Evolutionary conservation across 2,888 invertebrate species (phyloP).

Genomic region (Pyralis farinalis): DNA sequence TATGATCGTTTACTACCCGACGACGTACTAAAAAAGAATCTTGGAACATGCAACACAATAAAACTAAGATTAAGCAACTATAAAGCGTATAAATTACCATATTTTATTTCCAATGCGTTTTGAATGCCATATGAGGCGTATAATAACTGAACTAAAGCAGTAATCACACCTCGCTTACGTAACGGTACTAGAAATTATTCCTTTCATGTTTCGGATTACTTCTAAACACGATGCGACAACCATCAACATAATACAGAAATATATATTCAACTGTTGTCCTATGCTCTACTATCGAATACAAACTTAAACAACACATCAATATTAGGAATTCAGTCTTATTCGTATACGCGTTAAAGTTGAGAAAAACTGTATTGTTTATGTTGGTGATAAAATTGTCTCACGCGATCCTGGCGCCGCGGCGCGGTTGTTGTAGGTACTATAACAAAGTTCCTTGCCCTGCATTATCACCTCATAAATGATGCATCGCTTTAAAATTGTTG

Average conservation of each 20-base stretch:
- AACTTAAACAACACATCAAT: background rate
- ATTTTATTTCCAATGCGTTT: too few relatives aligned
- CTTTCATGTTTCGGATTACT: slow-evolving; percentile 39
- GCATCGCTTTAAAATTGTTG: slow-evolving; percentile 34
- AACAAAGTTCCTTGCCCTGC: slow-evolving; percentile 26
- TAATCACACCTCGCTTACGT: slow-evolving; percentile 1
- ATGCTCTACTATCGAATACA: slow-evolving; percentile 6
- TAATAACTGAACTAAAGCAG: background rate
- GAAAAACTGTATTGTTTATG: background rate
- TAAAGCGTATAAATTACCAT: too few relatives aligned
- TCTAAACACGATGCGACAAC: slow-evolving; percentile 53
- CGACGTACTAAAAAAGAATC: too few relatives aligned
- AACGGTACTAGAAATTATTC: slow-evolving; percentile 38
- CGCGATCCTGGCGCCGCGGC: slow-evolving; percentile 17
- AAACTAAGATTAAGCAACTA: too few relatives aligned
- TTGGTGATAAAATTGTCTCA: slow-evolving; percentile 8
- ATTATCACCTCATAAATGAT: slow-evolving; percentile 42
- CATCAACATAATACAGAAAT: slow-evolving; percentile 71
- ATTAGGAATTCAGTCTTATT: background rate
- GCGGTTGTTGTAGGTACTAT: slow-evolving; percentile 15
- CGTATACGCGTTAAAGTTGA: background rate
- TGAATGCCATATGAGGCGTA: too few relatives aligned
- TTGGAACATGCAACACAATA: too few relatives aligned
- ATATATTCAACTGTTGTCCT: slow-evolving; percentile 64
- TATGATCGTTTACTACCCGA: too few relatives aligned